These are phyloP conservation scores for Corydoras sp. DNA, from an alignment of 2,113 vertebrate species.

Conservation along the genomic window DNA sequence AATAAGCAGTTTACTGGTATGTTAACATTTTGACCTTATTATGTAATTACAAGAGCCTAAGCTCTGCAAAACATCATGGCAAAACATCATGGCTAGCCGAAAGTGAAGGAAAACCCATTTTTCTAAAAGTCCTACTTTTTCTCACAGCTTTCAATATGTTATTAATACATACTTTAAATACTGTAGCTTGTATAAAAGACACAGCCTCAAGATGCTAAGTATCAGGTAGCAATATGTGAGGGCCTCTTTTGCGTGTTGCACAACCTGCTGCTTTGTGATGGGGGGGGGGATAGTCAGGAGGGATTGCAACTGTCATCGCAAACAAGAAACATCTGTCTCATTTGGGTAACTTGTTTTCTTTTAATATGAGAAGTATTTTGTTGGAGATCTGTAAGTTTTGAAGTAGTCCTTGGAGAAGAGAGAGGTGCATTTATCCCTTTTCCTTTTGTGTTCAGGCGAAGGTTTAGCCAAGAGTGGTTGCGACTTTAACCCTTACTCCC, in stretches of 20 bases:
- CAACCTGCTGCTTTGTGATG: conserved; percentile 39
- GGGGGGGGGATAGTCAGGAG: conserved; percentile 32
- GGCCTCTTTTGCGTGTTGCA: conserved; percentile 36
- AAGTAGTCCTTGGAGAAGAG: conserved; percentile 59
- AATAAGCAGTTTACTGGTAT: too few species aligned
- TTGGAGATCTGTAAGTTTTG: conserved; percentile 68
- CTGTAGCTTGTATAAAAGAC: neutral
- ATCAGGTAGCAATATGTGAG: conserved; percentile 1
- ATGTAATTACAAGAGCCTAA: too few species aligned
- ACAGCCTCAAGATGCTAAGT: neutral
- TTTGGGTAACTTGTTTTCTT: conserved; percentile 82
- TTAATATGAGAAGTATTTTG: conserved; percentile 79
- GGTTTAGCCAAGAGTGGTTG: conserved; percentile 37
- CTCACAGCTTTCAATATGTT: too few species aligned
- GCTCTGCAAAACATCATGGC: too few species aligned
- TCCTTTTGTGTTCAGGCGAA: conserved; percentile 43
- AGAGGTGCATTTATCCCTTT: conserved; percentile 49
- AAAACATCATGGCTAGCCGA: too few species aligned
- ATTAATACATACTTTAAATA: neutral
- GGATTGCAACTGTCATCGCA: conserved; percentile 71
- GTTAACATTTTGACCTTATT: too few species aligned
- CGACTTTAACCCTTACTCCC: neutral
- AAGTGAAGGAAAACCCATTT: too few species aligned
- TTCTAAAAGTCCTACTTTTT: too few species aligned
- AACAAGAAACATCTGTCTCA: conserved; percentile 80